Evolutionary conservation across 2,797 vertebrate genomes (phyloP), one percentile per base, ranked within the genome.

Genomic region (Todus mexicanus): DNA sequence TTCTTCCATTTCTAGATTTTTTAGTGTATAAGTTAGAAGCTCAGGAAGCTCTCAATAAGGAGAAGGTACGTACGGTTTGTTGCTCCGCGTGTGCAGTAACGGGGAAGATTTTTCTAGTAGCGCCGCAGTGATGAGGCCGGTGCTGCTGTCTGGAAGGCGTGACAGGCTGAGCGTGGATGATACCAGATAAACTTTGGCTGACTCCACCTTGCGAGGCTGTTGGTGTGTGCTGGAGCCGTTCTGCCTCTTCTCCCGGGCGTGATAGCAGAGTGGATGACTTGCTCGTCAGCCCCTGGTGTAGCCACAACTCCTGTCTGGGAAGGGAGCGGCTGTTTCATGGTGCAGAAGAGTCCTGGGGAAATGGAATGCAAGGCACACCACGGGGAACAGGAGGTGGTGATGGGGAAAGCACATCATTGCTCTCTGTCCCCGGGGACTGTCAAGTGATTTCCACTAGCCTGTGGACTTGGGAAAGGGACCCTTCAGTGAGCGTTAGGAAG

Each of bases 21-120:
- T 84, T 98, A 42, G 97, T 98, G 48, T 98, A 98, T 65, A 98
- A 98, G 76, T 77, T 98, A 37, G 97, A 98, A 90, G 97, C 97
- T 61, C 97, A 98, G 92, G 97, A 98, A 80, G 95, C 97, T 19
- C 96, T 98, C 84, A 98, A 97, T 91, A 98, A 98, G 83, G 97
- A 98, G 94, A 98, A 98, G 97, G 97, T 98, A 54, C 50, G 90
- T 91, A 22, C 26, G 43, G 16, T 18, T 73, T 18, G 3, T 56
- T 43, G 61, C 60, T 92, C 25, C 3, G 57, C 6, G 6, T 38
- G 27, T 29, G 64, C 9, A 11, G 29, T 8, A 33, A 4, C 4
- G 16, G 45, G 14, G 3, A 57, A 53, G 23, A 3, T 21, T 33
- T 31, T 33, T 37, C 27, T 13, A 4, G 51, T 26, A 13, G 43